phyloP scores from a whole-genome alignment of 2,888 invertebrate species.

The Drosophila eohydei region DNA sequence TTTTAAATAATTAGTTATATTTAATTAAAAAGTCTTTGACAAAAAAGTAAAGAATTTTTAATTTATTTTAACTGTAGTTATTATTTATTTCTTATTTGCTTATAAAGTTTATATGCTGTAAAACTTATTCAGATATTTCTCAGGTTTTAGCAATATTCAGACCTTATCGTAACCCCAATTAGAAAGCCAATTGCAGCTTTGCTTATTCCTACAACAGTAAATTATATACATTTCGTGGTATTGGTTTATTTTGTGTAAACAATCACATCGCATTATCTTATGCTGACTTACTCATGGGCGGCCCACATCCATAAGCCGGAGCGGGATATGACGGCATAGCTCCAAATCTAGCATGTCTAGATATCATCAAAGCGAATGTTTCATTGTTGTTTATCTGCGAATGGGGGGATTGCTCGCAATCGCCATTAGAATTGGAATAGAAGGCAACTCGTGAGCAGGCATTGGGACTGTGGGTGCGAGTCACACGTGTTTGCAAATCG shows the following conservation, averaged over 20 bases:
- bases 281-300: conserved; percentile 48
- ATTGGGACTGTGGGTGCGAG: conserved; percentile 3
- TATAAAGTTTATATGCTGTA: neutral
- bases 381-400: conserved; percentile 39
- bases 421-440: conserved; percentile 17
- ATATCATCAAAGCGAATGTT: conserved; percentile 61
- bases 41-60: too few species aligned
- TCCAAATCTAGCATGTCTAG: conserved; percentile 33
- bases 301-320: conserved; percentile 32
- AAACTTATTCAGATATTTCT: neutral
- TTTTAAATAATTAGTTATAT: too few species aligned
- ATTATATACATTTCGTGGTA: neutral
- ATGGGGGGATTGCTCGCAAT: conserved; percentile 23
- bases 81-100: neutral
- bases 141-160: neutral
- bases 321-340: conserved; percentile 49
- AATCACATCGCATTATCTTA: conserved; percentile 53
- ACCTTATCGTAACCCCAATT: neutral
- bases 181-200: neutral
- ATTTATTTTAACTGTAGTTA: too few species aligned
- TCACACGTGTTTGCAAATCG: conserved; percentile 70
- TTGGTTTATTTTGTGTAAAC: conserved; percentile 42
- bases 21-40: too few species aligned
- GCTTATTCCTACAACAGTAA: neutral
- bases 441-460: neutral